Base-by-base conservation (phyloP, 2,113 vertebrate species). In the Psophia crepitans region DNA sequence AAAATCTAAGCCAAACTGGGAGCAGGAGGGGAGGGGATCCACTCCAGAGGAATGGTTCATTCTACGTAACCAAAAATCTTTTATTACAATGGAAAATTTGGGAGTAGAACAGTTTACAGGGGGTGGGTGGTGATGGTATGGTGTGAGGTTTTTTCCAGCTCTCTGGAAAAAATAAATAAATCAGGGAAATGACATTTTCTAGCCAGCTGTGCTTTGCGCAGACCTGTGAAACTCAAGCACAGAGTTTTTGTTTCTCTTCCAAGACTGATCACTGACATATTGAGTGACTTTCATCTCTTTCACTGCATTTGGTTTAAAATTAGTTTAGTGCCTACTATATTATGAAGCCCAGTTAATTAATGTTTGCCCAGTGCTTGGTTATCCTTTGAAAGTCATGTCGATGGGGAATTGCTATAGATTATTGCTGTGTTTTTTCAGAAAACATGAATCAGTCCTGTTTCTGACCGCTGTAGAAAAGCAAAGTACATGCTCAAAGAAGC, bases 291-390 rank as follows among this genome's bases (percentile, higher is more conserved):
- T 66, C 41, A 61, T 49, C 75, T 66, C 61, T 54, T 64, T 60
- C 46, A 30, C 53, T 73, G 46, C 23, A 69, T 83, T 86, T 76
- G 37, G 13, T 73, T 93, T 80, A 66, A 79, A 82, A 91, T 69
- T 41, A 77, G 11, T 65, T 88, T 58, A 80, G 33, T 74, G n/a
- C 41, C 61, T 88, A 46, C 37, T 70, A 3, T 24, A 56, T 65
- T 70, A 73, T 11, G 9, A 91, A 80, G 44, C 4, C 19, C 53
- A 77, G 18, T 46, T 90, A 91, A 91, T 79, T 73, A 85, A 83
- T 43, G 46, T 80, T 95, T 91, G 69, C 49, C 48, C 33, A 41
- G 53, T 48, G 44, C 53, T 73, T 89, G 81, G 39, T 27, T 71
- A 80, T 6, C 37, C 57, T 94, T 86, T 84, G 39, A 64, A 90